Base-by-base conservation (phyloP, 1,140 invertebrate species). In the Rhyacophila brunnea region DNA sequence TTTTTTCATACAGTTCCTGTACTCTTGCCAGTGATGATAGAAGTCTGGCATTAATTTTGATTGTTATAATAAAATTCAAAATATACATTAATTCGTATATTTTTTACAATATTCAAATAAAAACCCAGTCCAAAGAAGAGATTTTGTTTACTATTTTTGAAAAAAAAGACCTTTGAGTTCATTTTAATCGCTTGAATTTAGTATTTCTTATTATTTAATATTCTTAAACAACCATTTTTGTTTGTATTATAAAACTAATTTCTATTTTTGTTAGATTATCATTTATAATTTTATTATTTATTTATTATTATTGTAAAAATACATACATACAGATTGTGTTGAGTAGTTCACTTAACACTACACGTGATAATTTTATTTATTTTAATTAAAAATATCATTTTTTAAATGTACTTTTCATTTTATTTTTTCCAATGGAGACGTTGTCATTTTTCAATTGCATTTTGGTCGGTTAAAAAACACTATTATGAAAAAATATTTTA, bases 211-310 rank as follows among this genome's bases (percentile, higher is more conserved):
- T 28, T 28, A 28, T 28, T 28, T 28, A 28, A 28, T 28, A 28
- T 28, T 28, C 23, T 28, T 28, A 28, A 28, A 28, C 23, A 28
- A 28, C 17, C 13, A 44, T 43, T 53, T 32, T 53, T 18, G 50
- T 13, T 53, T 53, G 19, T 53, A 44, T 53, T 53, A 32, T 44
- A 53, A 44, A 20, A 43, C 19, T 15, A 18, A 28, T 53, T 53
- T 53, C 42, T 14, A 15, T 43, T 44, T 51, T 23, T 53, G 45
- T 49, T 53, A 23, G 19, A 11, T 23, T 53, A 44, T 17, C n/a
- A 53, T 44, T 44, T 23, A 23, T 53, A 53, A 43, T 53, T 53
- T 53, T 53, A 44, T 53, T 53, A 53, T 53, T 53, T 53, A 53
- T 53, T 53, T 13, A 53, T 28, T 28, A 28, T 44, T 53, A 14